Evolutionary conservation across 35 echinoderm and acorn worm species (phyloP).

Genomic region (Holothuria glaberrima): DNA sequence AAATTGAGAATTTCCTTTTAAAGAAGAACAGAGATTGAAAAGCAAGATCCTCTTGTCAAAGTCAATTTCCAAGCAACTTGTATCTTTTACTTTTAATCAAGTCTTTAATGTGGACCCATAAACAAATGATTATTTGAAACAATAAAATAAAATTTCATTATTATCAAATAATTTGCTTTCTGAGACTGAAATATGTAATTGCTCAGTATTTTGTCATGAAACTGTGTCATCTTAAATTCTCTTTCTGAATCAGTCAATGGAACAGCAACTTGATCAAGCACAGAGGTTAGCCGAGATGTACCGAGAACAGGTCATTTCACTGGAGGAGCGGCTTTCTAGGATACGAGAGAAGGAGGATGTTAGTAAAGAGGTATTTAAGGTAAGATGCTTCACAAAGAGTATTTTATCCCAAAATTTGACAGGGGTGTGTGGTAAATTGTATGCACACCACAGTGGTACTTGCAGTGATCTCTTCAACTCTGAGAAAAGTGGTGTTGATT

Average conservation of each 20-base stretch:
- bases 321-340: slow-evolving; percentile 85
- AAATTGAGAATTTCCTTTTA: no score
- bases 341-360: slow-evolving; percentile 96
- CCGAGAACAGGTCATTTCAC: slow-evolving; percentile 85
- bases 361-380: slow-evolving; percentile 95
- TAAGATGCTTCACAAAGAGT: slow-evolving; percentile 4
- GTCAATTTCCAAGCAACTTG: no score
- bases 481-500: no score
- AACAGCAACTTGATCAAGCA: slow-evolving; percentile 88
- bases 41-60: no score
- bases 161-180: no score
- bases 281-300: slow-evolving; percentile 98
- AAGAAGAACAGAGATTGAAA: no score
- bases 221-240: background rate
- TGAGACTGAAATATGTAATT: background rate
- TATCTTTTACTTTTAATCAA: no score
- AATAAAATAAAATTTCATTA: no score
- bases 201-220: background rate
- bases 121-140: no score
- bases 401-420: background rate
- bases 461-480: no score
- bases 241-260: slow-evolving; percentile 60
- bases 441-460: no score
- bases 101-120: no score
- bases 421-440: background rate